phyloP scores from a whole-genome alignment of 1,140 invertebrate genomes.

The Bilobella aurantiaca region DNA sequence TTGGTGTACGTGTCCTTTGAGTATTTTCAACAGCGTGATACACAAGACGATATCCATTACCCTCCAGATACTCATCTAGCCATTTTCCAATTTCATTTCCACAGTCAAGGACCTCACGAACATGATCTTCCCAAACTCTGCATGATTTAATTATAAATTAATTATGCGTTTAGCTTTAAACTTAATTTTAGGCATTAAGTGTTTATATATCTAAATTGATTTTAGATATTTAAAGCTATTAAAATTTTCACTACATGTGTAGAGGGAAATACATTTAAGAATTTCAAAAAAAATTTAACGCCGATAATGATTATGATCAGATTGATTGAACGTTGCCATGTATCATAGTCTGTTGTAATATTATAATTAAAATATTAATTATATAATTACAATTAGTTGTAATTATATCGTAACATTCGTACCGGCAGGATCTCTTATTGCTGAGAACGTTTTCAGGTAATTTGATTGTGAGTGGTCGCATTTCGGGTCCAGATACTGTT shows the following conservation, averaged over 20 bases:
- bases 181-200: too few species aligned
- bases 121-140: constrained; percentile 28
- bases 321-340: too few species aligned
- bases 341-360: too few species aligned
- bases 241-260: neutral
- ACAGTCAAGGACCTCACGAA: constrained; percentile 37
- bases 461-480: neutral
- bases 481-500: constrained; percentile 17
- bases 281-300: neutral
- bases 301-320: too few species aligned
- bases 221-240: neutral
- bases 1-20: constrained; percentile 32
- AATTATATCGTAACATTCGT: too few species aligned
- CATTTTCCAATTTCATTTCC: constrained; percentile 38
- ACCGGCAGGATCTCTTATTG: constrained; percentile 23
- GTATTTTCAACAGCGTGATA: constrained; percentile 35
- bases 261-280: neutral
- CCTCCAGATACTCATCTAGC: constrained; percentile 36
- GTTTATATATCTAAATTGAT: too few species aligned
- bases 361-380: too few species aligned
- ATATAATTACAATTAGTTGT: too few species aligned
- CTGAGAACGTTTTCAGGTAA: constrained; percentile 20
- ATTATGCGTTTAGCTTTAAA: neutral
- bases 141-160: neutral
- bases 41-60: constrained; percentile 34